Evolutionary conservation across 2,888 invertebrate species (phyloP), one percentile per base, ranked within the genome.

Genomic region (Coleophora deauratella): DNA sequence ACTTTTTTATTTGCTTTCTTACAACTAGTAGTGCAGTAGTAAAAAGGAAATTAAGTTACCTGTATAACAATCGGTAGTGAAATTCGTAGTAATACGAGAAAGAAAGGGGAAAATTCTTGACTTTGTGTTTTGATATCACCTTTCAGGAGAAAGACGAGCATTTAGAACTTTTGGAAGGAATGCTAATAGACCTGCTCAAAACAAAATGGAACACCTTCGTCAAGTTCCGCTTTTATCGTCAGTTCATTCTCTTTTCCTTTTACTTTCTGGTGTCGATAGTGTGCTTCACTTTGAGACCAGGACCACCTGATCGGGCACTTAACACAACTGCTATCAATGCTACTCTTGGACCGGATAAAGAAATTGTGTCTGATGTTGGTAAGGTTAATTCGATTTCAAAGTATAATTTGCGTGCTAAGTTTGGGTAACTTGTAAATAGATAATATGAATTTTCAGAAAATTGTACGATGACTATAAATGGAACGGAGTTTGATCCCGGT

Each of bases 191-290:
- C 71, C 88, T 99, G 11, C 79, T 99, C 9, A 93, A 97, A 66
- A 97, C 97, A 2, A 99, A 99, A 86, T 99, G 99, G 99, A 96
- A 97, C 61, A 94, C 97, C 0, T 99, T 98, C 72, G 97, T 97
- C 1, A 96, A 96, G 77, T 93, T 92, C 49, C 95, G 97, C 46
- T 98, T 98, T 76, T 97, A 97, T 72, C 88, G 94, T 4, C 95
- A 98, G 66, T 97, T 99, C 71, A 91, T 94, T 47, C 87, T 95
- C 41, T 99, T 99, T 74, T 89, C 93, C 9, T 89, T 93, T 46
- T 98, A 99, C 75, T 99, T 98, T 69, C 66, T 96, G 27, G 88
- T 97, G 36, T 96, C 98, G 3, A 77, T 97, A 47, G 88, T 94
- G 7, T 95, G 97, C 55, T 98, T 98, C 62, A 94, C 94, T 1